phyloP scores from a whole-genome alignment of 2,888 invertebrate genomes.

The Druceiella hillmani region DNA sequence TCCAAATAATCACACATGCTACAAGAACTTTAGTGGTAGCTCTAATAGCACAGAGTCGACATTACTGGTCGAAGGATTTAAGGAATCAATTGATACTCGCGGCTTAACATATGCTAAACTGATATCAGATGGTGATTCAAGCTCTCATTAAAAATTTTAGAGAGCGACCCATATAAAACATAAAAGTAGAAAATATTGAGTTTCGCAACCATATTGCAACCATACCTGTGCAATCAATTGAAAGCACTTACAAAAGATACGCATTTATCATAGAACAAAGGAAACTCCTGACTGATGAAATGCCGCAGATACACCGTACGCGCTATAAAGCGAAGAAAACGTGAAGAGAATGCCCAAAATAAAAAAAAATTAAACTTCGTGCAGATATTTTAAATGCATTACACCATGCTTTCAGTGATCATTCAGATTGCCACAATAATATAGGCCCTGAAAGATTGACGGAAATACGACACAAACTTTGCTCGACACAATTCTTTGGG shows the following conservation, averaged over 20 bases:
- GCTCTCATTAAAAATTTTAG: no score
- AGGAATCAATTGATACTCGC: no score
- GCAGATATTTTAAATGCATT: slow-evolving; percentile 8
- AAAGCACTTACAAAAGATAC: slow-evolving; percentile 4
- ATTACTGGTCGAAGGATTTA: no score
- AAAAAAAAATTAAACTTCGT: slow-evolving; percentile 6
- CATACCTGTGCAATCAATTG: slow-evolving; percentile 3
- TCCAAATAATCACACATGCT: no score
- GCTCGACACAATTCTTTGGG: no score
- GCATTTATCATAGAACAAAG: slow-evolving; percentile 7
- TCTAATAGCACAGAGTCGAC: no score
- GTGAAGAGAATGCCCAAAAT: slow-evolving; percentile 3
- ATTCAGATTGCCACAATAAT: slow-evolving; percentile 9
- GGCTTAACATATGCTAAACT: no score
- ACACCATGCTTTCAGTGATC: slow-evolving; percentile 10
- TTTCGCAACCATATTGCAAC: slow-evolving; percentile 3
- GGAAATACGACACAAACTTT: no score
- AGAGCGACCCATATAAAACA: no score
- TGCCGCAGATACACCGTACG: slow-evolving; percentile 3
- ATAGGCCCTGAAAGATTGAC: slow-evolving; percentile 8
- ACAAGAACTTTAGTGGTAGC: no score
- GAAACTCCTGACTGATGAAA: slow-evolving; percentile 6
- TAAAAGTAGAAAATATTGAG: no score
- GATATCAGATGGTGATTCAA: no score
- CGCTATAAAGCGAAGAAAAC: not conserved